A percentile compares a stretch with the other conserved stretches of the same genome.
These are phyloP conservation scores for Dryococelus australis DNA, from an alignment of 2,888 invertebrate genomes.

Conservation along the genomic window DNA sequence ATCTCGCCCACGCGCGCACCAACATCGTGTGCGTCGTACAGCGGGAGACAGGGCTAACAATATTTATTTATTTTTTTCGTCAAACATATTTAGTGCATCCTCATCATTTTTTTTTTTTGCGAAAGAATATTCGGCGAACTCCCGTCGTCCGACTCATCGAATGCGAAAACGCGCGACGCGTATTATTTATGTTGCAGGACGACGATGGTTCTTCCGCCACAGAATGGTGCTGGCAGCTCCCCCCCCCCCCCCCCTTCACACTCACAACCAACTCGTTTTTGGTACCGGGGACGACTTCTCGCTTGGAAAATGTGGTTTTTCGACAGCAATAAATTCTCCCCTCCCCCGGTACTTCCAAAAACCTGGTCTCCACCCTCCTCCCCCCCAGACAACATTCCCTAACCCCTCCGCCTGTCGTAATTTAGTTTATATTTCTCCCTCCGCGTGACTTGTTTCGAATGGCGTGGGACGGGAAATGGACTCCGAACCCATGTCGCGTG, in stretches of 20 bases:
- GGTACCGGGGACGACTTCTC: not conserved
- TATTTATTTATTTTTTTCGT: too few species aligned
- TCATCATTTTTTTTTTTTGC: too few species aligned
- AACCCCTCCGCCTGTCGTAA: not conserved
- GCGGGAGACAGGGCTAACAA: too few species aligned
- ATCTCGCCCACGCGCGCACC: too few species aligned
- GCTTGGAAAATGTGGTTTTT: constrained; percentile 11
- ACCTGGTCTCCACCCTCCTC: not conserved
- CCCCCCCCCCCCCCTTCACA: too few species aligned
- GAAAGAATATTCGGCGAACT: not conserved
- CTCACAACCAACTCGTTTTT: too few species aligned
- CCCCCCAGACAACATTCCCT: not conserved
- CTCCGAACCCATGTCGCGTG: not conserved
- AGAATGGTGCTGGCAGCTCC: too few species aligned
- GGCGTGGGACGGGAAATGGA: not conserved
- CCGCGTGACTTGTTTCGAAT: not conserved
- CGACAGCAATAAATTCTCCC: not conserved
- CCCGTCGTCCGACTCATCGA: not conserved
- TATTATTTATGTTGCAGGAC: not conserved
- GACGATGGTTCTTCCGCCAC: not conserved
- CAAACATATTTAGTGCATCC: too few species aligned
- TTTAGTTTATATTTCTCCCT: constrained; percentile 5
- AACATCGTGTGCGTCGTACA: too few species aligned
- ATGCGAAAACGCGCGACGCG: not conserved
- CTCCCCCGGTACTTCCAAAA: not conserved